phyloP scores from a whole-genome alignment of 2,797 vertebrate species.

The Pygocentrus nattereri region DNA sequence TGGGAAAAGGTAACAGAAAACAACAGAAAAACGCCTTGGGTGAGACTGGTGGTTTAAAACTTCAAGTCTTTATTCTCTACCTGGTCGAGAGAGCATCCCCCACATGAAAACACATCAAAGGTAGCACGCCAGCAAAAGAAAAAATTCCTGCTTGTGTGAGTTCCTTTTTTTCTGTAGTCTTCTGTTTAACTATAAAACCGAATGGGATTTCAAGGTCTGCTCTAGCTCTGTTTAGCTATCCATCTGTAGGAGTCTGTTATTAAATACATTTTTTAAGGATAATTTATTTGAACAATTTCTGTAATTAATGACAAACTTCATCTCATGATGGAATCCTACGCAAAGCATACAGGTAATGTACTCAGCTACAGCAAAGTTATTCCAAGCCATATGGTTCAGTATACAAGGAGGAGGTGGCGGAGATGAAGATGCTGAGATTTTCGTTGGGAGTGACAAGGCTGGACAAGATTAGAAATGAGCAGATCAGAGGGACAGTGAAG shows the following conservation, averaged over 20 bases:
- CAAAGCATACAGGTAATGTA: no score
- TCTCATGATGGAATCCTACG: background rate
- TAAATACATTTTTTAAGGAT: no score
- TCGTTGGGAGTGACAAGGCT: no score
- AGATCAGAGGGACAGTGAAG: no score
- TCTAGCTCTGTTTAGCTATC: background rate
- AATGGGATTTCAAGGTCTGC: background rate
- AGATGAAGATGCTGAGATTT: no score
- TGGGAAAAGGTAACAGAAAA: slow-evolving; percentile 41
- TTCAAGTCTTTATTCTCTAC: slow-evolving; percentile 65
- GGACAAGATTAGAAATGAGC: no score
- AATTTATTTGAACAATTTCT: background rate
- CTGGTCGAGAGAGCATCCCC: slow-evolving; percentile 60
- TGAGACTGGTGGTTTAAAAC: slow-evolving; percentile 56
- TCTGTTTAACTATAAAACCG: slow-evolving; percentile 2
- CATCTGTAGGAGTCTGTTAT: background rate
- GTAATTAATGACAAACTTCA: background rate
- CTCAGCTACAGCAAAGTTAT: background rate
- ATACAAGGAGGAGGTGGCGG: no score
- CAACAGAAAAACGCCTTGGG: slow-evolving; percentile 40
- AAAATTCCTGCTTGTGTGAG: slow-evolving; percentile 46
- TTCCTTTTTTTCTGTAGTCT: slow-evolving; percentile 49
- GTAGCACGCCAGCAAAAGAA: slow-evolving; percentile 41
- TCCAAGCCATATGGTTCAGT: background rate
- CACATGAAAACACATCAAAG: slow-evolving; percentile 65